Percentiles rank a stretch among this genome's conserved stretches.
Evolutionary conservation across 2,113 vertebrate species (phyloP).

Genomic region (Salvelinus alpinus): DNA sequence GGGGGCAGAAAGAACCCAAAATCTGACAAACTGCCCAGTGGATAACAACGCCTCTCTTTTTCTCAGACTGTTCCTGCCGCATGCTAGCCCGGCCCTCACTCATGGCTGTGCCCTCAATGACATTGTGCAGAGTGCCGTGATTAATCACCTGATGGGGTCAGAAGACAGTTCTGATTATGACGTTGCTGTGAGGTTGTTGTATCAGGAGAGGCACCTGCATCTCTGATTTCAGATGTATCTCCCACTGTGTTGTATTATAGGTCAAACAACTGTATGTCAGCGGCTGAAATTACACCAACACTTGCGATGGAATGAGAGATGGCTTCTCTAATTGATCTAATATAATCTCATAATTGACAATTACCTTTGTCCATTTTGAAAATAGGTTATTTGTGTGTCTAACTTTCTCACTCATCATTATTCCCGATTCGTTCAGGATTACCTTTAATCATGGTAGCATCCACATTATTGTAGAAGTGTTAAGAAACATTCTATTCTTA

Average conservation of each 20-base stretch:
- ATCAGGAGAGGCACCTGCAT: not conserved
- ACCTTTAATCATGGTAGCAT: no score
- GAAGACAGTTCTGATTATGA: not conserved
- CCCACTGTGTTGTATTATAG: not conserved
- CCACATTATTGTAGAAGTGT: no score
- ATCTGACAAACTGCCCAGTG: constrained; percentile 27
- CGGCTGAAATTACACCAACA: not conserved
- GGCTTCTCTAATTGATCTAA: not conserved
- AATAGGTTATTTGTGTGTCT: no score
- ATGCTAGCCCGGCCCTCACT: not conserved
- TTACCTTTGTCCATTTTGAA: not conserved
- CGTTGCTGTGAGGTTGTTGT: not conserved
- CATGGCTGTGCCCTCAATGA: not conserved
- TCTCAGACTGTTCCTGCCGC: not conserved
- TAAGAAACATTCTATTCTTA: no score
- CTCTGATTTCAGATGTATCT: not conserved
- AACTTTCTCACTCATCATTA: no score
- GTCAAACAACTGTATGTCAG: not conserved
- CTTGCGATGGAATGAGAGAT: constrained; percentile 6
- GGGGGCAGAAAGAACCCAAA: not conserved
- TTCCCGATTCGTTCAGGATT: no score
- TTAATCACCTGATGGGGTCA: not conserved
- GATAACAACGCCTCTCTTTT: constrained; percentile 10
- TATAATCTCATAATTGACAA: not conserved
- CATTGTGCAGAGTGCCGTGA: not conserved